phyloP scores from a whole-genome alignment of 1,140 invertebrate genomes.

The Heterodera schachtii region DNA sequence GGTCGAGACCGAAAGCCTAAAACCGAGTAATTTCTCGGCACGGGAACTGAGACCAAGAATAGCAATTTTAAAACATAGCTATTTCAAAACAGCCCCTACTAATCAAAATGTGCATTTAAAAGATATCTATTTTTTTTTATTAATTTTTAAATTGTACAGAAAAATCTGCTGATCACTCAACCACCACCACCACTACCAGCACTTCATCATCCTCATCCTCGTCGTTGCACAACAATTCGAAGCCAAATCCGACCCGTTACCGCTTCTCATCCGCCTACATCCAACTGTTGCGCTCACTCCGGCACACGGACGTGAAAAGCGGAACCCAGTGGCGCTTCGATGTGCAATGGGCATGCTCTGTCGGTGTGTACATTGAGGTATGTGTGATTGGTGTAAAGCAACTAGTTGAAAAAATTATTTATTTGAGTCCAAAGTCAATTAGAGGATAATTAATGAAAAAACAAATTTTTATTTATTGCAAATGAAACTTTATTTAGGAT shows the following conservation, averaged over 20 bases:
- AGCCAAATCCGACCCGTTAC: slow-evolving; percentile 71
- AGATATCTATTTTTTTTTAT: no score
- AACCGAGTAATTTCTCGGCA: no score
- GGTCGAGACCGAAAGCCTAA: no score
- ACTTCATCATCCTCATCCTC: not conserved
- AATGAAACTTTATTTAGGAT: no score
- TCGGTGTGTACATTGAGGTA: slow-evolving; percentile 71
- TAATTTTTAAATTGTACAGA: slow-evolving; percentile 12
- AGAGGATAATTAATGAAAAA: no score
- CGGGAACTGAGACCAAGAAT: no score
- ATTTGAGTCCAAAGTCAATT: no score
- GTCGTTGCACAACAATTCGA: slow-evolving; percentile 58
- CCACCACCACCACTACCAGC: not conserved
- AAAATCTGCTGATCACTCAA: not conserved
- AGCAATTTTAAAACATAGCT: no score
- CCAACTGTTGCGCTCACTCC: slow-evolving; percentile 54
- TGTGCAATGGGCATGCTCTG: slow-evolving; percentile 68
- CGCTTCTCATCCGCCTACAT: slow-evolving; percentile 69
- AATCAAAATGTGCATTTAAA: no score
- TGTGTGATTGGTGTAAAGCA: not conserved
- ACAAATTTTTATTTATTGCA: no score
- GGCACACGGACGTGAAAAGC: slow-evolving; percentile 41
- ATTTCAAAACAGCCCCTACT: no score
- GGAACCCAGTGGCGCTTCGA: slow-evolving; percentile 59
- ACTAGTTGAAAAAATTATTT: not conserved